phyloP scores from a whole-genome alignment of 1,140 invertebrate species.

The Drosophila kepulauana region DNA sequence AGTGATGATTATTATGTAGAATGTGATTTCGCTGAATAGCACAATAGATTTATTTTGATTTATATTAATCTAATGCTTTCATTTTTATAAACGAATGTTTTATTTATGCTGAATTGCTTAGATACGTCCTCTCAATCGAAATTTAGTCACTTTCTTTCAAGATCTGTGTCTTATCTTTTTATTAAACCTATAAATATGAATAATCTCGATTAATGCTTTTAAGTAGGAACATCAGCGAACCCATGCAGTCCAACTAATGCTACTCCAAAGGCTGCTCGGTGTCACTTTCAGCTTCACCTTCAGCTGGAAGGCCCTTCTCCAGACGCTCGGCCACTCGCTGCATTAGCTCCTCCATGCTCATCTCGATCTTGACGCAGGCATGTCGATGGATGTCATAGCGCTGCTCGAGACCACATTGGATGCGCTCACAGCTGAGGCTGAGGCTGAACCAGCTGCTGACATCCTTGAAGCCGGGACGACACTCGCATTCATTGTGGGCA shows the following conservation, averaged over 20 bases:
- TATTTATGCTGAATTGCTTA: no score
- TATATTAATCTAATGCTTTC: no score
- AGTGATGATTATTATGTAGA: no score
- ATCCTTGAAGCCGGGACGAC: slow-evolving; percentile 70
- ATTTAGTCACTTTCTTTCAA: no score
- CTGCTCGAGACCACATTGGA: slow-evolving; percentile 71
- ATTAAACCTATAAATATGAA: slow-evolving; percentile 20
- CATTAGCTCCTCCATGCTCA: slow-evolving; percentile 82
- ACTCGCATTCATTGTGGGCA: slow-evolving; percentile 72
- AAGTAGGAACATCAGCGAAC: neutral
- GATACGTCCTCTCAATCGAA: no score
- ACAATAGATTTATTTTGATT: no score
- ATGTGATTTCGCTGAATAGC: no score
- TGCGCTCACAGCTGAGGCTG: slow-evolving; percentile 64
- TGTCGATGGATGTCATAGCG: slow-evolving; percentile 61
- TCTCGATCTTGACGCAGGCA: slow-evolving; percentile 73
- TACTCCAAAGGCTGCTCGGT: slow-evolving; percentile 7
- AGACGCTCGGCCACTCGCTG: slow-evolving; percentile 70
- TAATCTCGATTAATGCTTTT: neutral
- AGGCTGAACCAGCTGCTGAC: slow-evolving; percentile 72
- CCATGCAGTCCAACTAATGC: neutral
- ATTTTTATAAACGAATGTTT: no score
- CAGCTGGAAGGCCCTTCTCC: slow-evolving; percentile 54
- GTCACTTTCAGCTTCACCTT: slow-evolving; percentile 31
- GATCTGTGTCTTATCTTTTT: slow-evolving; percentile 22